phyloP scores from a whole-genome alignment of 1,140 invertebrate genomes.

The Orchestia grillus region DNA sequence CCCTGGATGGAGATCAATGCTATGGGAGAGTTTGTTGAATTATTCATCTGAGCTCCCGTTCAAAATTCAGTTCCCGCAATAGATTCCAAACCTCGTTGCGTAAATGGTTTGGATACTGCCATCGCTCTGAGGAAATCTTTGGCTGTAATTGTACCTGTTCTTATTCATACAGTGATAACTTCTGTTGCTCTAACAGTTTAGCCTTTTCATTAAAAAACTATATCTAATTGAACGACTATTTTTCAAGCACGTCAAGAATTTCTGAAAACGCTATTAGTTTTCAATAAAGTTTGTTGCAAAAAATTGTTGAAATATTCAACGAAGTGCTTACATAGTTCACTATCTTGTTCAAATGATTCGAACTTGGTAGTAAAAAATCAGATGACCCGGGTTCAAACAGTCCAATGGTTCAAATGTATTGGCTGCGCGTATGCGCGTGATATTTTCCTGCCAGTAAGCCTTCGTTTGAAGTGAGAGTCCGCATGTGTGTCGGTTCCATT shows the following conservation, averaged over 20 bases:
- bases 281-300: no score
- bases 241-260: no score
- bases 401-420: not conserved
- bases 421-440: not conserved
- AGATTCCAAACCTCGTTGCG: not conserved
- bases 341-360: not conserved
- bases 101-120: not conserved
- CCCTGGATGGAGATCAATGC: not conserved
- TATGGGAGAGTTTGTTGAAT: not conserved
- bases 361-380: not conserved
- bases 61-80: not conserved
- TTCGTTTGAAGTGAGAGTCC: not conserved
- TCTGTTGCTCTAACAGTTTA: not conserved
- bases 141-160: not conserved
- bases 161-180: not conserved
- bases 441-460: not conserved
- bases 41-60: not conserved
- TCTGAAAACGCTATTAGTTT: no score
- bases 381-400: not conserved
- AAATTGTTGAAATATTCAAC: not conserved
- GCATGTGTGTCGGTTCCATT: no score
- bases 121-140: not conserved
- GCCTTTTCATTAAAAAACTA: no score
- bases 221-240: no score
- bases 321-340: not conserved